Base-by-base conservation (phyloP, 2,797 vertebrate genomes). In the Geotrypetes seraphini region DNA sequence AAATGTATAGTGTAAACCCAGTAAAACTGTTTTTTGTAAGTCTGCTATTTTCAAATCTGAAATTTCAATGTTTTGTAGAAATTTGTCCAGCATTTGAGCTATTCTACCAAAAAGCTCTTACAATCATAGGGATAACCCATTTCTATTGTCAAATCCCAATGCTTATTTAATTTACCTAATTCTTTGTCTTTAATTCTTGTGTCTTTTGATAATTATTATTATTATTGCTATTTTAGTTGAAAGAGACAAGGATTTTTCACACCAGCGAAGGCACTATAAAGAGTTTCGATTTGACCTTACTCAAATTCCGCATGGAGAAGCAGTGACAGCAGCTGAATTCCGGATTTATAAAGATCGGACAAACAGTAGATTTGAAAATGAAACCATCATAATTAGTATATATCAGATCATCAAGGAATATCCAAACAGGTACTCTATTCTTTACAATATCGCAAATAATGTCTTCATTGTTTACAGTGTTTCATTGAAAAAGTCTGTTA, bases 271-370 rank as follows among this genome's bases (percentile, higher is more conserved):
- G 64, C 93, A 99, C 79, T 97, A 91, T 81, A 98, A 97, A 72
- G 95, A 99, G 69, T 99, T 99, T 56, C 88, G 94, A 23, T 99
- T 99, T 56, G 95, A 99, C 76, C 85, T 99, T 41, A 97, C 95
- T 50, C 91, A 97, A 67, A 99, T 99, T 65, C 95, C 94, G 1
- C 91, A 92, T 0, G 93, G 93, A 18, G 96, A 99, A 60, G 90
- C 92, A 2, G 93, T 99, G 59, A 97, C 94, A 3, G 93, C 94
- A 2, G 92, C 95, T 0, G 96, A 99, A 63, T 98, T 99, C 69
- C 85, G 96, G 26, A 94, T 99, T 72, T 98, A 95, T 60, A 99
- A 99, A 70, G 96, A 99, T 54, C 80, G 82, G 60, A 92, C 92
- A 68, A 84, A 83, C 47, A 70, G 55, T 28, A 87, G 94, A 54